These are phyloP conservation scores for Lacerta viridis DNA, from an alignment of 2,797 vertebrate species.

Conservation along the genomic window DNA sequence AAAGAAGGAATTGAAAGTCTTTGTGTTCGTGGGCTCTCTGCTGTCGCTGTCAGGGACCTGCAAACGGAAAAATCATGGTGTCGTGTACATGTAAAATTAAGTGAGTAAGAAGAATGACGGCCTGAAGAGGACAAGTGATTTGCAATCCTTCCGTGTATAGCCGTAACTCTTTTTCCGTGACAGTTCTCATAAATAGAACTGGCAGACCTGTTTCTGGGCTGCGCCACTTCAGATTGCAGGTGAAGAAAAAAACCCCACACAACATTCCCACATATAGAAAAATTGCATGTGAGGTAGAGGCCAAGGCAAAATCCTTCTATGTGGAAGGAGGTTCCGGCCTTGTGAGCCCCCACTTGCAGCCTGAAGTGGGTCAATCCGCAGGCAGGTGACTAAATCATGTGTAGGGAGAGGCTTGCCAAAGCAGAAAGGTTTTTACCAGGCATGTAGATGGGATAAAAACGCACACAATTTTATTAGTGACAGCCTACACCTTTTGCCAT, in stretches of 20 bases:
- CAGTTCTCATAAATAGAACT: not conserved
- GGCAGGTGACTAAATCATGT: no score
- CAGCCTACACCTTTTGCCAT: no score
- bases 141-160: not conserved
- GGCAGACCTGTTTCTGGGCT: not conserved
- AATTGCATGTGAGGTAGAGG: not conserved
- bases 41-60: constrained; percentile 44
- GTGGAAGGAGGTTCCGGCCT: no score
- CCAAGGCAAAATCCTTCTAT: not conserved
- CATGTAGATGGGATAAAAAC: no score
- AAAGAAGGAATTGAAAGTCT: constrained; percentile 70
- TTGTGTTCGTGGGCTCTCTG: constrained; percentile 54
- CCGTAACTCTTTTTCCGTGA: constrained; percentile 42
- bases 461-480: no score
- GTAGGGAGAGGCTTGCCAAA: no score
- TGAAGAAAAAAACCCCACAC: not conserved
- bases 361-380: no score
- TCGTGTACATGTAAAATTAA: constrained; percentile 12
- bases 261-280: not conserved
- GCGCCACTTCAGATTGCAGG: no score
- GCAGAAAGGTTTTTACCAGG: no score
- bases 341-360: not conserved
- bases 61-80: constrained; percentile 38
- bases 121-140: constrained; percentile 11
- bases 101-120: not conserved